phyloP scores from a whole-genome alignment of 2,797 vertebrate genomes.

The Peromyscus melanophrys region DNA sequence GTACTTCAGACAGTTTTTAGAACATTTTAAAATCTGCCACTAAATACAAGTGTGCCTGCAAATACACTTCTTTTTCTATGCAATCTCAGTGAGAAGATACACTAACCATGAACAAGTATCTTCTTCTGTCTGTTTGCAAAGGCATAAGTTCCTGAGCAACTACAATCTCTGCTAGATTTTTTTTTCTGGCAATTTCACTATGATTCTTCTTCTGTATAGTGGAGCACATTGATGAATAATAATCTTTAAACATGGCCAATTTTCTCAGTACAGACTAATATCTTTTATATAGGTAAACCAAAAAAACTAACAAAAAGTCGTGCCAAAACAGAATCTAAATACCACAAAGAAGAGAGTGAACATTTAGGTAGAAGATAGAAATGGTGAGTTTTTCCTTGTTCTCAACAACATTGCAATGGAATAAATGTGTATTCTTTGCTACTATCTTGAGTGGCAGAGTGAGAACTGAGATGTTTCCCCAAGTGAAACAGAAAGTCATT shows the following conservation, averaged over 20 bases:
- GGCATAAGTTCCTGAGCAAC: neutral
- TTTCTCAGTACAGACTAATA: neutral
- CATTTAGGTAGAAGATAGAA: neutral
- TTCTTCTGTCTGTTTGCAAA: neutral
- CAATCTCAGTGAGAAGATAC: neutral
- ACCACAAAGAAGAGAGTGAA: neutral
- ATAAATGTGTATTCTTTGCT: neutral
- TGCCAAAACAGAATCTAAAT: neutral
- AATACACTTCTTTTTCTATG: neutral
- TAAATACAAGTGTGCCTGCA: constrained; percentile 5
- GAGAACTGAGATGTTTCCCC: neutral
- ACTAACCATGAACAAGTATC: neutral
- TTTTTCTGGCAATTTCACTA: neutral
- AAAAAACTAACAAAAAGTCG: constrained; percentile 11
- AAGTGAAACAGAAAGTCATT: neutral
- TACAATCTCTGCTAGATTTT: neutral
- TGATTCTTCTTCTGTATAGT: neutral
- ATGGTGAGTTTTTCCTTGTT: neutral
- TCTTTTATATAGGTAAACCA: neutral
- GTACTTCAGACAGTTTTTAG: neutral
- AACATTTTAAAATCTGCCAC: neutral
- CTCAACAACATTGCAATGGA: neutral
- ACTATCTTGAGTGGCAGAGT: neutral
- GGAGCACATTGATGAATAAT: neutral
- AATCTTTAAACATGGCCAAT: neutral